A percentile compares a stretch with the other conserved stretches of the same genome.
Conservation (phyloP, 2,113 vertebrate species). For the Ahaetulla prasina region DNA sequence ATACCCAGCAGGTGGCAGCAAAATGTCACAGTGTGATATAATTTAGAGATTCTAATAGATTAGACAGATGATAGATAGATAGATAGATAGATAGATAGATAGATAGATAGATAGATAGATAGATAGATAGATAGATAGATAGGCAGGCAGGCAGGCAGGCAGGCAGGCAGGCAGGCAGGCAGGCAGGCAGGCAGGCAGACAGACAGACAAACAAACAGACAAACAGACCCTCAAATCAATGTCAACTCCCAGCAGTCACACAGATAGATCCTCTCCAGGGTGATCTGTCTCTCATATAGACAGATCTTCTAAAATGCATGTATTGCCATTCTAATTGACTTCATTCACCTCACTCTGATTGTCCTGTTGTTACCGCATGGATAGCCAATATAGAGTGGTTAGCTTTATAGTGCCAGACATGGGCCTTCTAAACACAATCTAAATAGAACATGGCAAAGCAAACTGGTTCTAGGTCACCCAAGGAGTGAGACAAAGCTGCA, state of each 20-base stretch:
- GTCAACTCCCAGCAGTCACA: neutral
- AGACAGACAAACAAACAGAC: too few relatives aligned
- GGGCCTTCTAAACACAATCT: neutral
- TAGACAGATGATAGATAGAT: too few relatives aligned
- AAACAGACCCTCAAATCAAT: neutral
- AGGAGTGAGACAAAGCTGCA: neutral
- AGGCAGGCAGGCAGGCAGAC: fast-evolving
- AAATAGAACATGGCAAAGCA: neutral
- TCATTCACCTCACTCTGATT: neutral
- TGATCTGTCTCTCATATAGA: neutral
- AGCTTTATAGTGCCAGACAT: neutral
- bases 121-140: too few relatives aligned
- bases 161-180: too few relatives aligned
- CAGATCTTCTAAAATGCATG: neutral
- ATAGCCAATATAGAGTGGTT: neutral
- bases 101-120: too few relatives aligned
- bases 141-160: too few relatives aligned
- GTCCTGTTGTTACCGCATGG: neutral
- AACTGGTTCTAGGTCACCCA: neutral
- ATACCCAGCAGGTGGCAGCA: neutral
- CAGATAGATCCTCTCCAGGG: neutral
- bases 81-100: too few relatives aligned
- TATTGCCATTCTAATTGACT: neutral
- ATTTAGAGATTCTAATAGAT: neutral
- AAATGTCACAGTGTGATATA: neutral